Evolutionary conservation across 2,113 vertebrate genomes (phyloP).

Genomic region (Edolisoma coerulescens): DNA sequence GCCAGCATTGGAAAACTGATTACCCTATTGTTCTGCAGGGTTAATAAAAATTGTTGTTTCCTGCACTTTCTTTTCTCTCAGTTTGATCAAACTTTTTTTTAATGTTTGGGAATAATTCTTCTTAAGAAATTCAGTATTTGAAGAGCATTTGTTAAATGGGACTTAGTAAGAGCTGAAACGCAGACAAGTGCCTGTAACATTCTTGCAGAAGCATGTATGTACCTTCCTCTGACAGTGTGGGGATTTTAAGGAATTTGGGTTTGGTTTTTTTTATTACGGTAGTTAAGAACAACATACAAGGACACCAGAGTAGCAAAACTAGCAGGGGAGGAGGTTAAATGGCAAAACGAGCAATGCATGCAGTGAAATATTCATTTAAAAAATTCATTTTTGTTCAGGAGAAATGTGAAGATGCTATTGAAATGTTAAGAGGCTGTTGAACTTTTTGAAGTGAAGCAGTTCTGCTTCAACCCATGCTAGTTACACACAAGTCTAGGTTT

Average conservation of each 20-base stretch:
- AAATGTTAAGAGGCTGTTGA: background rate
- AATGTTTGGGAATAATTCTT: background rate
- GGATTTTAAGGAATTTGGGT: background rate
- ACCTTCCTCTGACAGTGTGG: background rate
- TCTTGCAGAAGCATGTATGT: background rate
- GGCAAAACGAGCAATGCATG: background rate
- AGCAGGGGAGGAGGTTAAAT: background rate
- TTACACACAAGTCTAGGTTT: background rate
- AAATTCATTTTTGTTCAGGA: background rate
- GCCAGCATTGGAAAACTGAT: background rate
- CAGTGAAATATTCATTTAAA: background rate
- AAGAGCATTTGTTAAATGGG: background rate
- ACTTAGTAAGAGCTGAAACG: background rate
- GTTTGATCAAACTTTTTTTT: background rate
- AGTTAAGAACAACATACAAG: background rate
- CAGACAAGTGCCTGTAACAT: background rate
- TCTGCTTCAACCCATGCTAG: background rate
- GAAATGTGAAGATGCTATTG: background rate
- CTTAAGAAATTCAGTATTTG: background rate
- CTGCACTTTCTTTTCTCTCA: background rate
- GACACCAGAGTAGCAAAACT: background rate
- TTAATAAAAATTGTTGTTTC: background rate
- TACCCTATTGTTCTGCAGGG: background rate
- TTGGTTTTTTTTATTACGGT: fast-evolving
- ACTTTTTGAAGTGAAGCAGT: background rate